Base-by-base conservation (phyloP, 2,113 vertebrate genomes). In the Tympanuchus pallidicinctus region DNA sequence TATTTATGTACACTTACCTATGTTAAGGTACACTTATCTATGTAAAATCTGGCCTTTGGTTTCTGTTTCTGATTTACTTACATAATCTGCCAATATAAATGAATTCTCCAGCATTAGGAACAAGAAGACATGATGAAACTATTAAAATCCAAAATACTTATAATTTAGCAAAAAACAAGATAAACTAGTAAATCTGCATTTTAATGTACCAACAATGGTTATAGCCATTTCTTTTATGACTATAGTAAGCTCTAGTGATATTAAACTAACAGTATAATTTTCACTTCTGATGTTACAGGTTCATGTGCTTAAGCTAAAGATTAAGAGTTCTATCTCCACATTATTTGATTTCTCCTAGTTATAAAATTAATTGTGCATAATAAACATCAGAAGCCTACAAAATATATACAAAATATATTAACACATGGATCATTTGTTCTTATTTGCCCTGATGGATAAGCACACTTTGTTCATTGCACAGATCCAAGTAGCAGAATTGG, bases 401-500 rank as follows among this genome's bases (percentile, higher is more conserved):
- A 88, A 64, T 0, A 0, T 28, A 85, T 88, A 80, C 67, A 82
- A 60, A 88, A 64, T 0, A 0, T 28, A 85, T 82, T 75, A 93
- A 82, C 54, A 66, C 71, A 85, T 85, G 82, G 38, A 67, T 64
- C 17, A 91, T 77, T 77, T 48, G 82, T 77, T 56, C 2, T 60
- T 71, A 5, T 42, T 87, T 86, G 72, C 59, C 36, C 57, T 60
- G 69, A 54, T 86, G 72, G 88, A 52, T 38, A 86, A 92, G 48
- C 18, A 14, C 40, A 69, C 93, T 88, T 74, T 89, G 83, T 89
- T 89, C 91, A 93, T 92, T 89, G 59, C 4, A 52, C 27, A 92
- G 52, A 63, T 86, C 82, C 90, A 74, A 74, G 87, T 94, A 96
- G 81, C 93, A 72, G 76, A 79, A 65, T 92, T 88, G 81, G 77